These are phyloP conservation scores for Ornithoptera priamus DNA, from an alignment of 2,888 invertebrate genomes.

Conservation along the genomic window DNA sequence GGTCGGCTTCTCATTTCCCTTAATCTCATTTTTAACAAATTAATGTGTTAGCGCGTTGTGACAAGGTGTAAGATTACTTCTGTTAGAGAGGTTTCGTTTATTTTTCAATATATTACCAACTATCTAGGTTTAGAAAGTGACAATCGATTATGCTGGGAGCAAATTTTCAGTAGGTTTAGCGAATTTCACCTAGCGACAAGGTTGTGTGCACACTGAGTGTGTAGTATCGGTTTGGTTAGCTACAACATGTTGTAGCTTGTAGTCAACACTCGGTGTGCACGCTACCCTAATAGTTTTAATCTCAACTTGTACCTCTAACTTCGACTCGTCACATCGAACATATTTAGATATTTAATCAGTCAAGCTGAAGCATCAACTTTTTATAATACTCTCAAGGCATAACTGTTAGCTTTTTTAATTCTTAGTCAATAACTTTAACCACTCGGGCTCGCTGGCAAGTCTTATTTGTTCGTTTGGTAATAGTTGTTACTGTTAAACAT, in stretches of 20 bases:
- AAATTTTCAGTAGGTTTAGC: constrained; percentile 12
- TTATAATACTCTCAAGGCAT: too few relatives aligned
- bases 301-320: neutral
- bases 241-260: neutral
- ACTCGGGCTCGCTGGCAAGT: too few relatives aligned
- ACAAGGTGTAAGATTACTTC: constrained; percentile 14
- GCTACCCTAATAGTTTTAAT: constrained; percentile 2
- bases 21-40: constrained; percentile 8
- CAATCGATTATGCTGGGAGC: constrained; percentile 25
- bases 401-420: too few relatives aligned
- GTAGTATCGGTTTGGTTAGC: neutral
- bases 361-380: neutral
- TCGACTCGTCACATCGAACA: constrained; percentile 10
- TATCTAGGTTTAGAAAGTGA: constrained; percentile 9
- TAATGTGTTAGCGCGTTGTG: constrained; percentile 20
- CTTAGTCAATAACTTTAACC: too few relatives aligned
- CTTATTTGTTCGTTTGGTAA: too few relatives aligned
- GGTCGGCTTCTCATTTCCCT: constrained; percentile 2
- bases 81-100: constrained; percentile 4
- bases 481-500: too few relatives aligned
- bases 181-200: constrained; percentile 3
- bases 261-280: constrained; percentile 2
- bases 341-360: too few relatives aligned
- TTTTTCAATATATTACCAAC: constrained; percentile 7
- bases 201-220: constrained; percentile 1